Percentiles rank a stretch among this genome's conserved stretches.
Evolutionary conservation across 2,797 vertebrate species (phyloP).

Genomic region (Eospalax fontanierii): DNA sequence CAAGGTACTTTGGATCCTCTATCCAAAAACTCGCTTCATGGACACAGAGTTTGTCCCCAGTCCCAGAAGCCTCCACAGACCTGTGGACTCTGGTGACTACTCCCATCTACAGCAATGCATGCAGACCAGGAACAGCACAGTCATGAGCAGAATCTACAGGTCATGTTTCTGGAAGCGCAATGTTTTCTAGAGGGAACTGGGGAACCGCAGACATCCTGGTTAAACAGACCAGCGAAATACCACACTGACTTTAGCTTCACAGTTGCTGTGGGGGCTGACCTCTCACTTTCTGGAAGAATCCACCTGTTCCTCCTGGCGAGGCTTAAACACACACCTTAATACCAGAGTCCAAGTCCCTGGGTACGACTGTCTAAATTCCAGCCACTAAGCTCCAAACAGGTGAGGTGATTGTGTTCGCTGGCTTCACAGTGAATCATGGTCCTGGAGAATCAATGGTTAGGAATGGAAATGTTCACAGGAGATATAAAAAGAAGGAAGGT

Average conservation of each 20-base stretch:
- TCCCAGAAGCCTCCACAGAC: not conserved
- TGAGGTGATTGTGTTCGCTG: rapidly evolving
- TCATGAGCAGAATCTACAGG: rapidly evolving
- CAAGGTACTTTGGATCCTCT: not conserved
- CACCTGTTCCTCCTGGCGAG: not conserved
- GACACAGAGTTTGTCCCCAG: rapidly evolving
- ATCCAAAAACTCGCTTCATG: not conserved
- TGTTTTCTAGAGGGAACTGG: not conserved
- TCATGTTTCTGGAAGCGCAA: rapidly evolving
- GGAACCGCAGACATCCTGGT: not conserved
- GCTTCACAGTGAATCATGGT: rapidly evolving
- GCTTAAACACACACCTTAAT: not conserved
- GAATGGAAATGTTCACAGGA: not conserved
- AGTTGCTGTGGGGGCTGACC: not conserved
- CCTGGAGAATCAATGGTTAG: not conserved
- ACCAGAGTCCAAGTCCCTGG: not conserved
- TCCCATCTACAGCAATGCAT: rapidly evolving
- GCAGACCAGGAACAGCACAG: not conserved
- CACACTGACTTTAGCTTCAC: not conserved
- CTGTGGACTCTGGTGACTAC: not conserved
- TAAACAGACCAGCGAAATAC: not conserved
- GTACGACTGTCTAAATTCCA: slow-evolving; percentile 46
- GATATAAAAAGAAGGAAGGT: no score
- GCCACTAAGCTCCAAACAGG: not conserved
- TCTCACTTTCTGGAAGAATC: not conserved